Evolutionary conservation across 2,113 vertebrate species (phyloP), one percentile per base, ranked within the genome.

Genomic region (Trinectes maculatus): DNA sequence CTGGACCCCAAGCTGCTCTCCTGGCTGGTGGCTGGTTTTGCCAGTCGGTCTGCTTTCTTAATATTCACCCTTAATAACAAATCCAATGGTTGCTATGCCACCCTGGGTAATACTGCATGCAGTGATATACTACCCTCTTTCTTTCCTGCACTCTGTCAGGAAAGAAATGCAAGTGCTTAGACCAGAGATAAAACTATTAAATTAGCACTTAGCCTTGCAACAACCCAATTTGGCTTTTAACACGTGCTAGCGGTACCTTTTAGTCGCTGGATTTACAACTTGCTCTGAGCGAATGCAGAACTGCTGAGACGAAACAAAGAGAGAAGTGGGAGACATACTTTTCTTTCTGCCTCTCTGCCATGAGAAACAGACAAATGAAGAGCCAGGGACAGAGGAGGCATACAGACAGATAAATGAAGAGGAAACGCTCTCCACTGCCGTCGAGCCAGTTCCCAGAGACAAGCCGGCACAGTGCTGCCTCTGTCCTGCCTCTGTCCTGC

Each of bases 181-280:
- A 74, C 60, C 61, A 77, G 62, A 58, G 71, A 69, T 71, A 63
- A 72, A 83, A 84, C 42, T 66, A 79, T 89, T 74, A 79, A 74
- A 86, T 86, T 79, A 87, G 57, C 73, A 44, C 66, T 76, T 63
- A 25, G 34, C 64, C 57, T 22, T 71, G 31, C 73, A 40, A 31
- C 56, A 49, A 28, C 57, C 25, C 57, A 58, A 31, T 74, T 85
- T 44, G 1, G 48, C 47, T 85, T 82, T 82, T 81, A 74, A 76
- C 72, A 77, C 21, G 28, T 21, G 16, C 28, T 65, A n/a, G 36
- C 22, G 53, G 54, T 71, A 71, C 79, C 55, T 81, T 24, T 72
- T 71, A 78, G 71, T 82, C 43, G 33, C 68, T 71, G 71, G 74
- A 83, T 88, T 89, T 91, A 79, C 74, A 74, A 66, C 74, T 33